A percentile compares a stretch with the other conserved stretches of the same genome.
phyloP scores from a whole-genome alignment of 2,888 invertebrate genomes.

The Anthophora plumipes region DNA sequence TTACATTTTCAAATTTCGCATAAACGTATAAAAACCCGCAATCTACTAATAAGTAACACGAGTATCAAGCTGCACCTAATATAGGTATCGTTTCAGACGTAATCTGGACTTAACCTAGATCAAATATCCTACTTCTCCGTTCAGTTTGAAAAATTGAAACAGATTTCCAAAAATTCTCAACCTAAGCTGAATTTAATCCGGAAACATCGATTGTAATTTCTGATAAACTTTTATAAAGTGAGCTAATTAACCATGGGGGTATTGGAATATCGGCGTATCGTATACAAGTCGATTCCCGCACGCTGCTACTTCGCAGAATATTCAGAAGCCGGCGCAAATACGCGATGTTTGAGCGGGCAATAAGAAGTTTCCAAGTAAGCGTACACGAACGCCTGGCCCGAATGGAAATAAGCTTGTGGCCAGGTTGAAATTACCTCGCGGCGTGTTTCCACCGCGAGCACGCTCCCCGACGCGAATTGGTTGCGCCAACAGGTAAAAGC shows the following conservation, averaged over 20 bases:
- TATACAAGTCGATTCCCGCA: not conserved
- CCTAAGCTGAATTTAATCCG: too few species aligned
- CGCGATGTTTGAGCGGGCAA: constrained; percentile 8
- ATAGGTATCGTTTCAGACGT: too few species aligned
- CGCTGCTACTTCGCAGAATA: not conserved
- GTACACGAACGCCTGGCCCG: constrained; percentile 3
- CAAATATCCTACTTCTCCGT: too few species aligned
- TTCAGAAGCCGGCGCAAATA: constrained; percentile 8
- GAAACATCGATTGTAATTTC: too few species aligned
- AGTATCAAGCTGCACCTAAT: too few species aligned
- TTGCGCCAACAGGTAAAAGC: constrained; percentile 23
- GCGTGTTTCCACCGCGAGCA: constrained; percentile 3
- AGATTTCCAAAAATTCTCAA: too few species aligned
- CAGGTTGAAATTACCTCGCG: constrained; percentile 5
- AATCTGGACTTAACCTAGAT: too few species aligned
- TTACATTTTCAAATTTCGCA: too few species aligned
- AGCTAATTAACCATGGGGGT: constrained; percentile 5
- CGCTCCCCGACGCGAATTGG: not conserved
- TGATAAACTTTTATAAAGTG: too few species aligned
- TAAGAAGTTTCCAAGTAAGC: constrained; percentile 29
- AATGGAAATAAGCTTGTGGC: constrained; percentile 35
- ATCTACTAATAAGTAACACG: too few species aligned
- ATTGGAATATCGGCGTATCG: not conserved
- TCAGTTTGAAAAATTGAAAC: too few species aligned
- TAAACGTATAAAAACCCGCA: too few species aligned